phyloP scores from a whole-genome alignment of 2,888 invertebrate species.

The Galeopsomyia nigrocyanea region DNA sequence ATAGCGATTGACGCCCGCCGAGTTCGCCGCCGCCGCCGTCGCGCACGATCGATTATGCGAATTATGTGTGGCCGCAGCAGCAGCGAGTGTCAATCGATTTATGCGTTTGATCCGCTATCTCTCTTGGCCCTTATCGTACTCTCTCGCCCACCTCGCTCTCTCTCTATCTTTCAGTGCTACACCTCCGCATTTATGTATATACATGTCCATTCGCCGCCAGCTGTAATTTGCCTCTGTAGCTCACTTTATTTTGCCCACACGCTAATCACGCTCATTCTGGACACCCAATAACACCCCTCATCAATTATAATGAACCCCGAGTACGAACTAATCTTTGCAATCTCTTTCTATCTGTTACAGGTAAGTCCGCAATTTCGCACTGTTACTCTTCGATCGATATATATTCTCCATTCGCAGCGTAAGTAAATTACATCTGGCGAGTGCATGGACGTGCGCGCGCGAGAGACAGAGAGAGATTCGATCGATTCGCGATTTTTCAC shows the following conservation, averaged over 20 bases:
- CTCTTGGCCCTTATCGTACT: constrained; percentile 16
- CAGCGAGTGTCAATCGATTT: constrained; percentile 40
- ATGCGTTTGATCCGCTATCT: constrained; percentile 38
- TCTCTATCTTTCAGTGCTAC: neutral
- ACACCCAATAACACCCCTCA: too few species aligned
- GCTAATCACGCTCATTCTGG: too few species aligned
- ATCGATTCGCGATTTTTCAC: constrained; percentile 19
- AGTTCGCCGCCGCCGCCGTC: neutral
- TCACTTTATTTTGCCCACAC: too few species aligned
- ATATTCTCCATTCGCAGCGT: constrained; percentile 14
- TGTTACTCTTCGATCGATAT: neutral
- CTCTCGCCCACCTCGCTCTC: neutral
- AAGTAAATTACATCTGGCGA: constrained; percentile 42
- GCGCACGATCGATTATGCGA: constrained; percentile 43
- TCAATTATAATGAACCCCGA: too few species aligned
- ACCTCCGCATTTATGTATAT: neutral
- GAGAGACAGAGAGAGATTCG: too few species aligned
- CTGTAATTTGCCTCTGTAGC: too few species aligned
- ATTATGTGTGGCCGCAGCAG: constrained; percentile 38
- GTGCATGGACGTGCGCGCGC: too few species aligned
- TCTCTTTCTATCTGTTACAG: constrained; percentile 22
- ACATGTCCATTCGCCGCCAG: neutral
- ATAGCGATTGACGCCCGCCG: too few species aligned
- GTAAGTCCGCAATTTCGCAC: constrained; percentile 4
- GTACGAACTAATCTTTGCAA: constrained; percentile 4